Evolutionary conservation across 2,797 vertebrate species (phyloP).

Genomic region (Yasuhikotakia modesta): DNA sequence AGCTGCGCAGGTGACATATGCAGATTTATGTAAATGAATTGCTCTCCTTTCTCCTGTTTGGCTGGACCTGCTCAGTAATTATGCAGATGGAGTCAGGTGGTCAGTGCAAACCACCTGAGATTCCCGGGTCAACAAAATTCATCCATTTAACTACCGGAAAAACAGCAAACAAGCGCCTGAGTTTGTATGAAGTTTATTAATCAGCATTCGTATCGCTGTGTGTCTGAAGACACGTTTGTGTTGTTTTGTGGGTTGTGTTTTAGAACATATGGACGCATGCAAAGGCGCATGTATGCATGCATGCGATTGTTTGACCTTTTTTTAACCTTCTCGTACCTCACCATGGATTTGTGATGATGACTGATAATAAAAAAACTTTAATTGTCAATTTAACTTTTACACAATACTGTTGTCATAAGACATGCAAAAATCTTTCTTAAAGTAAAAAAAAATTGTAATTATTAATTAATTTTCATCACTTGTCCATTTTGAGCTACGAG

Average conservation of each 20-base stretch:
- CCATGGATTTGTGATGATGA: background rate
- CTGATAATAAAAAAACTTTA: no score
- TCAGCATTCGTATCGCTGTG: background rate
- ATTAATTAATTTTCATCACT: background rate
- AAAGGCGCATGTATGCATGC: background rate
- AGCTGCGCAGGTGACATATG: conserved; percentile 71
- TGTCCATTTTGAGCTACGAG: background rate
- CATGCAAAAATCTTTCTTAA: background rate
- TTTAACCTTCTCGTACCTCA: no score
- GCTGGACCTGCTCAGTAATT: conserved; percentile 71
- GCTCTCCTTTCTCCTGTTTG: conserved; percentile 65
- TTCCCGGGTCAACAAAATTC: conserved; percentile 71
- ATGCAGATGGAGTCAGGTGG: conserved; percentile 64
- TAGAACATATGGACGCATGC: conserved; percentile 11
- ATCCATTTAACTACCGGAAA: conserved; percentile 61
- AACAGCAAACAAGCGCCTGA: conserved; percentile 11
- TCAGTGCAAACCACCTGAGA: conserved; percentile 66
- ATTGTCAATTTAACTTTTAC: background rate
- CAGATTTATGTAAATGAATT: conserved; percentile 75
- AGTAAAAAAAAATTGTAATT: background rate
- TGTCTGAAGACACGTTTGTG: background rate
- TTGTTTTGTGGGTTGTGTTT: background rate
- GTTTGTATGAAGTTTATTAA: background rate
- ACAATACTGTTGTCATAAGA: background rate
- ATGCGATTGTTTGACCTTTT: background rate